Evolutionary conservation across 1,140 invertebrate genomes (phyloP), one percentile per base, ranked within the genome.

Genomic region (Drosophila funebris): DNA sequence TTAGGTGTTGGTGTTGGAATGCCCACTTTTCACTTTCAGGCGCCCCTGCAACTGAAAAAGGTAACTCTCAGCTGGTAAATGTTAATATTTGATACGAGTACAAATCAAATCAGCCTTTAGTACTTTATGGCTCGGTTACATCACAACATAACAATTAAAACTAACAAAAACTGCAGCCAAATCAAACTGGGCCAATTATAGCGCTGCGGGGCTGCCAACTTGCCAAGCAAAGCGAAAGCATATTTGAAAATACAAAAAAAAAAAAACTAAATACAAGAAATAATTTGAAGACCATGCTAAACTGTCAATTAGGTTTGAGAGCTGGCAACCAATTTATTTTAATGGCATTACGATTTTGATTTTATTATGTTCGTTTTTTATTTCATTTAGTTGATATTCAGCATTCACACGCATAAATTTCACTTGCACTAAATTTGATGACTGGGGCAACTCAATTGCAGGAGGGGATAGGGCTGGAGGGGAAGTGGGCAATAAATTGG

Each of bases 381-480:
- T 66, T 60, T 46, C 7, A 13, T 73, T 76, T 83, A 74, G 68
- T 85, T 85, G 39, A 76, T 56, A 88, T 88, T 88, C 78, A 63
- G 39, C 79, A 79, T 88, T 87, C 78, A 81, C 82, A 76, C 63
- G 72, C 83, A 88, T 88, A 71, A 88, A 88, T 88, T 88, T 88
- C 83, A 83, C 83, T 62, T 79, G 83, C 83, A 88, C 76, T 70
- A 79, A 70, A 87, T 78, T 67, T 73, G 82, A 76, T 69, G 43
- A 57, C 57, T 56, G 33, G 50, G 27, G 37, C 31, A 56, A 41
- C 18, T 50, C 58, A 50, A 50, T 39, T 11, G 16, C 3, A 24
- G 13, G n/a, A 0, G 14, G 27, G 0, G 31, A 37, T 8, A 9
- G 22, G 14, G n/a, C 1, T 24, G 22, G 22, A 24, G 22, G 53